phyloP scores from a whole-genome alignment of 2,113 vertebrate genomes.

The Toxotes jaculatrix region DNA sequence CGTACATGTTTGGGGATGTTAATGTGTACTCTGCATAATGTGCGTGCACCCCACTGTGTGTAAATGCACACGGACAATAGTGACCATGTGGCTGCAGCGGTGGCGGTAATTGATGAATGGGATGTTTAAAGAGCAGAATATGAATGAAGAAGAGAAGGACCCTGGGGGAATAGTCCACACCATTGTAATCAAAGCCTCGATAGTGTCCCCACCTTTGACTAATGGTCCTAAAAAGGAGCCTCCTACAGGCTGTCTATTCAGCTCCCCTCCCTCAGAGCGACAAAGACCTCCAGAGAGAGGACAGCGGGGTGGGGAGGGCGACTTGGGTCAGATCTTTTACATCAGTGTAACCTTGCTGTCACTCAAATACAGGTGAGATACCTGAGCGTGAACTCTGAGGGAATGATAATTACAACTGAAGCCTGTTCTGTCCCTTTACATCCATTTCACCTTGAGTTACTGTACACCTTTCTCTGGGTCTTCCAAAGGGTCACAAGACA shows the following conservation, averaged over 20 bases:
- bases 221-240: constrained; percentile 65
- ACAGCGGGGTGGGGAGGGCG: not conserved
- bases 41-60: constrained; percentile 9
- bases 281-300: constrained; percentile 31
- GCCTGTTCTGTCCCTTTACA: not conserved
- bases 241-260: constrained; percentile 45
- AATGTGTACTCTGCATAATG: constrained; percentile 32
- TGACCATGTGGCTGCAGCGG: constrained; percentile 29
- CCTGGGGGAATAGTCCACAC: constrained; percentile 51
- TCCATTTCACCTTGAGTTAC: not conserved
- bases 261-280: constrained; percentile 23
- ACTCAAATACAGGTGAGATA: constrained; percentile 37
- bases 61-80: constrained; percentile 49
- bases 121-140: constrained; percentile 67
- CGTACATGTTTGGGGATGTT: constrained; percentile 18
- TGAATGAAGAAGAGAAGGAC: constrained; percentile 61
- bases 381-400: not conserved
- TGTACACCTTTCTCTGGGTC: too few species aligned
- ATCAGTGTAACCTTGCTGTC: constrained; percentile 12
- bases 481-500: too few species aligned
- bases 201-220: constrained; percentile 71
- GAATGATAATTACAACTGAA: not conserved
- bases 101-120: constrained; percentile 71
- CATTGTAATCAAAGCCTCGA: constrained; percentile 67
- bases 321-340: not conserved